A percentile compares a stretch with the other conserved stretches of the same genome.
These are phyloP conservation scores for Drosophila kepulauana DNA, from an alignment of 1,140 invertebrate species.

Conservation along the genomic window DNA sequence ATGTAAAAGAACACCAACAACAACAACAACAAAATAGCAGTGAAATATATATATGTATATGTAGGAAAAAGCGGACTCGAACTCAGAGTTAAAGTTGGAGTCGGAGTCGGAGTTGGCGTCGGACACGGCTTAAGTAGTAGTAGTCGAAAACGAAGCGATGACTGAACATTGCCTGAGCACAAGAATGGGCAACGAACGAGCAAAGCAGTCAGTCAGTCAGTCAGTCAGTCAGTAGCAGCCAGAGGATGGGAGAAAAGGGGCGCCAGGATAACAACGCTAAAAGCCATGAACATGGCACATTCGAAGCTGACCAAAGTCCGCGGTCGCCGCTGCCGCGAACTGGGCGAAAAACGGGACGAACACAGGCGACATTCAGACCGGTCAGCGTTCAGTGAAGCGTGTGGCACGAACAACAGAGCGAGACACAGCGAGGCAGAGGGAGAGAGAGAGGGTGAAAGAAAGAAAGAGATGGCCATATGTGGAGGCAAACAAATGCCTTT, in stretches of 20 bases:
- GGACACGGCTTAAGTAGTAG: constrained; percentile 22
- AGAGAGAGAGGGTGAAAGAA: not conserved
- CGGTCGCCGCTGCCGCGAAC: constrained; percentile 39
- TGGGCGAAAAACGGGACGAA: not conserved
- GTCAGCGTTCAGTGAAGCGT: constrained; percentile 52
- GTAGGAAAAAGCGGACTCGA: not conserved
- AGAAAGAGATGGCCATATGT: constrained; percentile 5
- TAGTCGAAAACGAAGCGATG: constrained; percentile 52
- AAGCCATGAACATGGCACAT: constrained; percentile 43
- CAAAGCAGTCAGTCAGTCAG: too few species aligned
- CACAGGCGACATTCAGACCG: constrained; percentile 59
- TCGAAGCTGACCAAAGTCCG: constrained; percentile 42
- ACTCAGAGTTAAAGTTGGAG: constrained; percentile 4
- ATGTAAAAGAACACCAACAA: constrained; percentile 48
- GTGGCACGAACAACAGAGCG: constrained; percentile 32
- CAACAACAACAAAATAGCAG: constrained; percentile 20
- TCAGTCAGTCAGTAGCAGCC: too few species aligned
- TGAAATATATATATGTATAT: constrained; percentile 2
- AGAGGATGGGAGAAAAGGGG: not conserved
- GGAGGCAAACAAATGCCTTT: constrained; percentile 56
- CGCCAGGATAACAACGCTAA: constrained; percentile 11
- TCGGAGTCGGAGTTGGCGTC: constrained; percentile 8
- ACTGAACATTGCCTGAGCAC: constrained; percentile 64
- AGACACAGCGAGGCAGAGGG: not conserved
- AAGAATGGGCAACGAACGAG: constrained; percentile 14